These are phyloP conservation scores for Ophthalmolycus amberensis DNA, from an alignment of 2,113 vertebrate genomes.

Conservation along the genomic window DNA sequence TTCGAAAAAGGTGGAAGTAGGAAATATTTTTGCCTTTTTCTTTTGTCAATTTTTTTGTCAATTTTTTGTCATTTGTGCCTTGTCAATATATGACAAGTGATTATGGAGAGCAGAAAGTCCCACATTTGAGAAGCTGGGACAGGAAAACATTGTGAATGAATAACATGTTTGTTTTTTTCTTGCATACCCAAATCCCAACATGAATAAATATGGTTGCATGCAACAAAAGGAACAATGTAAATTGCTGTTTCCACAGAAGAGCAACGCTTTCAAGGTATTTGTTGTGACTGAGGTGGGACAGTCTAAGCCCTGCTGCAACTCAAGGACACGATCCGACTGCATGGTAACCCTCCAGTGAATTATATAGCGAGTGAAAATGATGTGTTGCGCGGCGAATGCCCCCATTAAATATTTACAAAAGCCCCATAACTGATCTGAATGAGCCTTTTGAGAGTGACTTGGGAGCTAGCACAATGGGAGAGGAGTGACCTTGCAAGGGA, in stretches of 20 bases:
- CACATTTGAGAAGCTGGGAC: neutral
- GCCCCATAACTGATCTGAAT: conserved; percentile 71
- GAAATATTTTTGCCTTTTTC: neutral
- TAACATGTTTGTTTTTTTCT: neutral
- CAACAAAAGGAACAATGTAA: neutral
- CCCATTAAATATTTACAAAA: conserved; percentile 80
- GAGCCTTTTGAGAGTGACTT: conserved; percentile 67
- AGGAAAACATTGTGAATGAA: neutral
- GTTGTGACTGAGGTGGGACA: conserved; percentile 27
- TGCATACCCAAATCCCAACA: neutral
- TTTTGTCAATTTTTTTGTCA: no score
- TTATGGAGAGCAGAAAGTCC: neutral
- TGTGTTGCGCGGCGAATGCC: conserved; percentile 43
- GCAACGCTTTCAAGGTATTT: neutral
- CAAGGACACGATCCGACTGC: conserved; percentile 56
- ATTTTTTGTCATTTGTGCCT: no score
- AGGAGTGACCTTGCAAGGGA: conserved; percentile 70
- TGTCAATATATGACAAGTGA: neutral
- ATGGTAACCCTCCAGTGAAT: conserved; percentile 59
- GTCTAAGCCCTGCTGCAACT: conserved; percentile 10
- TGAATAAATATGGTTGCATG: neutral
- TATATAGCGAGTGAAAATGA: conserved; percentile 58
- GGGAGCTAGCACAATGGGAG: conserved; percentile 68
- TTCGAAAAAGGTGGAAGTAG: neutral
- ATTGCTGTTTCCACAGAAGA: conserved; percentile 14